Percentiles rank a stretch among this genome's conserved stretches.
These are phyloP conservation scores for Bradypodion pumilum DNA, from an alignment of 2,797 vertebrate species.

Conservation along the genomic window DNA sequence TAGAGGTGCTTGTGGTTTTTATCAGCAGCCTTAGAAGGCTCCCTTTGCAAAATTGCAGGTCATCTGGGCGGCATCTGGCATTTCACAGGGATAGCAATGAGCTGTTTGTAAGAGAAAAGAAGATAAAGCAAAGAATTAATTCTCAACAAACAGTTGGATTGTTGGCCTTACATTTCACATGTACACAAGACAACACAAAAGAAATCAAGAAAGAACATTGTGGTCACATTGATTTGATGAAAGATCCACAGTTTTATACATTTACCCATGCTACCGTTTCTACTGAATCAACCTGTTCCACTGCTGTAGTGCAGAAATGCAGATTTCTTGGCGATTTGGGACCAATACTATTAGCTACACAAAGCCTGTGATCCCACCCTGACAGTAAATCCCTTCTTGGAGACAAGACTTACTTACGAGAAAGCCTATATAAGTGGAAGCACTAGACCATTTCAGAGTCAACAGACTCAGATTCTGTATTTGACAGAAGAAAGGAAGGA, in stretches of 20 bases:
- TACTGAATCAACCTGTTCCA: background rate
- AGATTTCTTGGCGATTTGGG: constrained; percentile 21
- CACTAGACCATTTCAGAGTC: background rate
- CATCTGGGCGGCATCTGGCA: constrained; percentile 37
- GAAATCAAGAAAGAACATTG: background rate
- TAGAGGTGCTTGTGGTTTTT: constrained; percentile 21
- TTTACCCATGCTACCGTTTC: constrained; percentile 9
- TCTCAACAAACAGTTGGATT: constrained; percentile 60
- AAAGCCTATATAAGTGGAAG: background rate
- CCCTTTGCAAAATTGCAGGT: constrained; percentile 44
- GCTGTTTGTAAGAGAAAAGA: background rate
- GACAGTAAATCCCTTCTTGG: background rate
- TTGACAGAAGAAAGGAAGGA: background rate
- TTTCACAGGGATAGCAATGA: constrained; percentile 29
- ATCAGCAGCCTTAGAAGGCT: constrained; percentile 50
- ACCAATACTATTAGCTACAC: background rate
- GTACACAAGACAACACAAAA: too few relatives aligned
- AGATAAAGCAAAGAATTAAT: constrained; percentile 14
- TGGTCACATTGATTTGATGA: background rate
- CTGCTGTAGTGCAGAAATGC: background rate
- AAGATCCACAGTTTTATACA: constrained; percentile 29
- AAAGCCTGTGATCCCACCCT: background rate
- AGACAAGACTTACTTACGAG: background rate
- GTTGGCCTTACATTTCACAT: constrained; percentile 3
- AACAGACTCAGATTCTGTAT: background rate